Evolutionary conservation across 2,888 invertebrate genomes (phyloP), one percentile per base, ranked within the genome.

Genomic region (Aspidiotus destructor): DNA sequence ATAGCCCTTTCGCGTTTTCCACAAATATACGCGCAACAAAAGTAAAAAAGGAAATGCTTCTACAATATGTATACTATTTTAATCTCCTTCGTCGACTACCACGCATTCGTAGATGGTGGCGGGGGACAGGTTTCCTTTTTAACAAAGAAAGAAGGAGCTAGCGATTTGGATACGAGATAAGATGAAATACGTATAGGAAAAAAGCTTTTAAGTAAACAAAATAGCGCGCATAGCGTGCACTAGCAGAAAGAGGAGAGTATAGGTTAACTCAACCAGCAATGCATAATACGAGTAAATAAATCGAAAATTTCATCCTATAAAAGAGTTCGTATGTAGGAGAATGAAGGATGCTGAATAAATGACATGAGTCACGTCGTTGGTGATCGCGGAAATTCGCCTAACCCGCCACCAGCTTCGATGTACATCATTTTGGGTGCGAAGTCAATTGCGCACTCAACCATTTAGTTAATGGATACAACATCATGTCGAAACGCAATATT

Each of bases 111-210:
- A 2, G 48, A n/a, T n/a, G 48, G 10, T 48, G n/a, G n/a, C 48
- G 48, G n/a, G 48, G 48, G n/a, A n/a, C 11, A 48, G 48, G 10
- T 48, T n/a, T 13, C 10, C 10, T 3, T 13, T 13, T n/a, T 48
- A 48, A 48, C 48, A 48, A 48, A 48, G 48, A 48, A n/a, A n/a
- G n/a, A n/a, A 48, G 48, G 11, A 48, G 17, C 58, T 40, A 58
- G 28, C 58, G 58, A 58, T 58, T 58, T 58, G 58, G 58, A 58
- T 58, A 58, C 40, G 9, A 8, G 58, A 58, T 58, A 28, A 58
- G 58, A 58, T 40, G 28, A 48, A n/a, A 48, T 13, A 6, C 55
- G n/a, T 2, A 10, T 10, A 55, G 55, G 10, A 55, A 28, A 58
- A 9, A 58, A 58, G 17, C 17, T 58, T 28, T 28, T 28, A 40